Evolutionary conservation across 2,797 vertebrate genomes (phyloP).

Genomic region (Arrhamphus sclerolepis): DNA sequence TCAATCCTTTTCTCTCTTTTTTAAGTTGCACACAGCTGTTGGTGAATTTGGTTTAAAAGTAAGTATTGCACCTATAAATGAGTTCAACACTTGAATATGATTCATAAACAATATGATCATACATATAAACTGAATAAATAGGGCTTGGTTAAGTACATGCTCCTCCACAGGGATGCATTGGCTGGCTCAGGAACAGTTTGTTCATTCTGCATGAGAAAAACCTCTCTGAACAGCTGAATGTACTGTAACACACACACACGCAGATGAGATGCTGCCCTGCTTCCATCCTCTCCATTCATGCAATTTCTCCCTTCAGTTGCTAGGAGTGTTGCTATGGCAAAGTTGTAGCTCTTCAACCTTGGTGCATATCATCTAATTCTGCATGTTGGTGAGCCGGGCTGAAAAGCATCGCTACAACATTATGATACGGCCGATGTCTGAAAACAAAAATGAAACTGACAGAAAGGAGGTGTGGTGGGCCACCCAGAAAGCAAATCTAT

Average conservation of each 20-base stretch:
- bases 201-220: conserved; percentile 8
- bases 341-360: conserved; percentile 31
- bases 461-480: conserved; percentile 17
- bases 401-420: not conserved
- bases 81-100: not conserved
- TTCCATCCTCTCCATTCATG: conserved; percentile 10
- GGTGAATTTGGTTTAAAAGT: too few species aligned
- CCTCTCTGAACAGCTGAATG: conserved; percentile 25
- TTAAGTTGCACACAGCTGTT: too few species aligned
- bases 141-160: too few species aligned
- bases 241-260: too few species aligned
- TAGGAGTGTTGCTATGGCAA: conserved; percentile 75
- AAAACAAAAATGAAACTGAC: conserved; percentile 33
- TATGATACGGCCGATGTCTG: conserved; percentile 4
- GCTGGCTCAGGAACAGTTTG: too few species aligned
- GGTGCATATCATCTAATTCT: conserved; percentile 42
- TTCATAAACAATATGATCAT: not conserved
- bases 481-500: conserved; percentile 39
- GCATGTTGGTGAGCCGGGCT: conserved; percentile 37
- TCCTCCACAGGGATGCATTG: too few species aligned
- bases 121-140: too few species aligned
- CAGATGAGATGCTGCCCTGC: conserved; percentile 23
- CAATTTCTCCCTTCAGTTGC: conserved; percentile 58
- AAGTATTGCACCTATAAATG: not conserved
- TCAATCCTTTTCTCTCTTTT: too few species aligned